phyloP scores from a whole-genome alignment of 2,888 invertebrate genomes.

The Tenthredo notha region DNA sequence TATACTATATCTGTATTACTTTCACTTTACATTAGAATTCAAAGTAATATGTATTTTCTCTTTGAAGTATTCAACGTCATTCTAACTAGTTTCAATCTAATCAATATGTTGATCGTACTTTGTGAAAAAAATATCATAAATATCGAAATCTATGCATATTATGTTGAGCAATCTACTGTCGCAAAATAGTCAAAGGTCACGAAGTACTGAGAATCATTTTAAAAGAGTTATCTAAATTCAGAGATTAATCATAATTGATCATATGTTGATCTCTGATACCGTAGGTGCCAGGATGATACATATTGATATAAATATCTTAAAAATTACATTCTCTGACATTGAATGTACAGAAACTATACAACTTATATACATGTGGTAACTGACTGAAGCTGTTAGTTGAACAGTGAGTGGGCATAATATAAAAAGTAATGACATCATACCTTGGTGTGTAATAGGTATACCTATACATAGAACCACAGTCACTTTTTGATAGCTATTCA shows the following conservation, averaged over 20 bases:
- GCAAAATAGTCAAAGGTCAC: neutral
- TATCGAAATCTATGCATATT: neutral
- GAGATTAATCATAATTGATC: neutral
- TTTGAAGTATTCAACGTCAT: neutral
- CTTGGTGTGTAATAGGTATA: slow-evolving; percentile 56
- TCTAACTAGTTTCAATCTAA: neutral
- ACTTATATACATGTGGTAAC: slow-evolving; percentile 14
- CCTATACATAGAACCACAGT: slow-evolving; percentile 66
- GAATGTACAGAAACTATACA: slow-evolving; percentile 7
- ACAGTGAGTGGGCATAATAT: slow-evolving; percentile 57
- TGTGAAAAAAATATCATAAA: neutral
- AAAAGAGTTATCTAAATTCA: neutral
- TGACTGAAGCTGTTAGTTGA: slow-evolving; percentile 18
- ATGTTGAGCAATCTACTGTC: neutral
- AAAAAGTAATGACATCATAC: slow-evolving; percentile 68
- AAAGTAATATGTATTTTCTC: neutral
- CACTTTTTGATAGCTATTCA: slow-evolving; percentile 54
- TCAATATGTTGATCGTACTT: neutral
- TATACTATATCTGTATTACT: neutral
- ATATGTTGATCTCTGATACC: neutral
- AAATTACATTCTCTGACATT: neutral
- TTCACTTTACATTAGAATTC: neutral
- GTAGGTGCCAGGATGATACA: neutral
- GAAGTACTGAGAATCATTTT: neutral
- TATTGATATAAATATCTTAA: neutral